phyloP scores from a whole-genome alignment of 2,113 vertebrate species.

The Bungarus multicinctus region DNA sequence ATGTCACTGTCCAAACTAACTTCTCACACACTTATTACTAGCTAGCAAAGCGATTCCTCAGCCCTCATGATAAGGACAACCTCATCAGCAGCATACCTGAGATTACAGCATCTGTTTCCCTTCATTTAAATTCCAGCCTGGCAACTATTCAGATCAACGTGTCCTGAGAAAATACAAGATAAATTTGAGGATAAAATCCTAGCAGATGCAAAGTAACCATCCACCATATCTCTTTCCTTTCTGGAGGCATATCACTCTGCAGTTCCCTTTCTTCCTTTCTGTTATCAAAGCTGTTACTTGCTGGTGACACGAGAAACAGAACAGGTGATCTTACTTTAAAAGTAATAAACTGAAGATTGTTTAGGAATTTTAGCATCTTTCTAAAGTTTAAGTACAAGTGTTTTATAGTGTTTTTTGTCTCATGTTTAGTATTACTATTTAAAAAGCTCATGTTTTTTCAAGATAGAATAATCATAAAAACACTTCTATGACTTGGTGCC shows the following conservation, averaged over 20 bases:
- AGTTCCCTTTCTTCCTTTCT: conserved; percentile 26
- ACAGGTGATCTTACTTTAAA: conserved; percentile 25
- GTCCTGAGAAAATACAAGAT: conserved; percentile 18
- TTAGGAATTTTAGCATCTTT: conserved; percentile 21
- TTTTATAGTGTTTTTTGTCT: conserved; percentile 24
- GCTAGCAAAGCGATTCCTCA: conserved; percentile 42
- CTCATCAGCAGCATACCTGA: conserved; percentile 34
- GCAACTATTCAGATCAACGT: conserved; percentile 30
- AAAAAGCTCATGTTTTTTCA: neutral
- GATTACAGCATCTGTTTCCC: conserved; percentile 42
- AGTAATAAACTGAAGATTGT: conserved; percentile 22
- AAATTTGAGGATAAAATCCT: conserved; percentile 39
- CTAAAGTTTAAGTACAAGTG: neutral
- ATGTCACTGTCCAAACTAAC: conserved; percentile 33
- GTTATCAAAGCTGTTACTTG: conserved; percentile 23
- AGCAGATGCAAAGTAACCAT: conserved; percentile 42
- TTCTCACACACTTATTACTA: conserved; percentile 3
- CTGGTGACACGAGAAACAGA: conserved; percentile 4
- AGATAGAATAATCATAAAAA: neutral
- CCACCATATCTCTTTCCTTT: conserved; percentile 36
- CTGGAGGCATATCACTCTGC: conserved; percentile 21
- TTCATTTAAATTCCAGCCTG: conserved; percentile 37
- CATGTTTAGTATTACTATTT: neutral
- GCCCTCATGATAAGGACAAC: conserved; percentile 31
- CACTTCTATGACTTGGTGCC: neutral